These are phyloP conservation scores for Styela plicata DNA, from an alignment of 23 tunicate genomes.

Conservation along the genomic window DNA sequence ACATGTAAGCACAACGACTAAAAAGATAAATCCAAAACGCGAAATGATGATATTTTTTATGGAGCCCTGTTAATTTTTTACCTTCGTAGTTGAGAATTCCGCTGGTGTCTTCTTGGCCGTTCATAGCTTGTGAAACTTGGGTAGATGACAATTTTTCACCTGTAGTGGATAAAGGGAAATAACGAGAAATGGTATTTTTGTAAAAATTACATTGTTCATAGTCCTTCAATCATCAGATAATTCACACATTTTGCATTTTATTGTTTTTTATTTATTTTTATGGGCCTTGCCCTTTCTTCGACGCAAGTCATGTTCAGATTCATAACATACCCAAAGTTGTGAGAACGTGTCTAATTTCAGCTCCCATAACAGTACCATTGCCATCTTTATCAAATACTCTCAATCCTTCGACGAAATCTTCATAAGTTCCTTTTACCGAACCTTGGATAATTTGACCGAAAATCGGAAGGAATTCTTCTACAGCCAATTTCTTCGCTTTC, in stretches of 20 bases:
- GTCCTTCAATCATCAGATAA: no score
- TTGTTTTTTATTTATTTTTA: no score
- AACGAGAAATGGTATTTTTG: no score
- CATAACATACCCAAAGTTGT: conserved; percentile 62
- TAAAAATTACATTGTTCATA: no score
- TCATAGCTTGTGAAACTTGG: conserved; percentile 54
- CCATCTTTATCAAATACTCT: conserved; percentile 96
- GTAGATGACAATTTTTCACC: conserved; percentile 57
- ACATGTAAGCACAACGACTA: no score
- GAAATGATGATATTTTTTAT: no score
- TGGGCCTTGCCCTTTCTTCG: no score
- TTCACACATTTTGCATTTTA: no score
- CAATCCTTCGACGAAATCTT: conserved; percentile 83
- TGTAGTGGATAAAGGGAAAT: no score
- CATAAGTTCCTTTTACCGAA: conserved; percentile 69
- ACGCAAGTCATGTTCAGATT: no score
- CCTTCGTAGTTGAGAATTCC: conserved; percentile 23
- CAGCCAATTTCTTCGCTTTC: conserved; percentile 35
- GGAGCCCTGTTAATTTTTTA: no score
- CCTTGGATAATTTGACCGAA: conserved; percentile 37
- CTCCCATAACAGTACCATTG: conserved; percentile 93
- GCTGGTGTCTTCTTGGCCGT: conserved; percentile 68
- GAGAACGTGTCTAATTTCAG: conserved; percentile 88
- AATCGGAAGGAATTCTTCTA: conserved; percentile 69
- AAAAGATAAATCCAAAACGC: no score